phyloP scores from a whole-genome alignment of 1,140 invertebrate genomes.

The Berghia stephanieae region DNA sequence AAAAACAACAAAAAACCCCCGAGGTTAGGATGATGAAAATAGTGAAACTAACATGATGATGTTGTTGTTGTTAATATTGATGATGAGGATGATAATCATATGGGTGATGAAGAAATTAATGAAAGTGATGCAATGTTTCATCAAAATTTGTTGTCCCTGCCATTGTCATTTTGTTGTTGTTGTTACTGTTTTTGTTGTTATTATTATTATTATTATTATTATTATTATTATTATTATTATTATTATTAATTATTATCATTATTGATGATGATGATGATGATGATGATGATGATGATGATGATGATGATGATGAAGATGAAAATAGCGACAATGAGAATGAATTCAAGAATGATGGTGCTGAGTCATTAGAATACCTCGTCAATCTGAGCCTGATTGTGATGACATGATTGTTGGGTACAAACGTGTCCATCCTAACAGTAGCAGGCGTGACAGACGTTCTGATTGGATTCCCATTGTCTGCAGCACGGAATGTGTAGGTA shows the following conservation, averaged over 20 bases:
- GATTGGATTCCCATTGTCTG: constrained; percentile 37
- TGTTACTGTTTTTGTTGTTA: too few relatives aligned
- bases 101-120: too few relatives aligned
- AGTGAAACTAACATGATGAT: too few relatives aligned
- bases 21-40: too few relatives aligned
- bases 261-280: not conserved
- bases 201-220: too few relatives aligned
- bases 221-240: too few relatives aligned
- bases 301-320: not conserved
- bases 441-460: constrained; percentile 22
- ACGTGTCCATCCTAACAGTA: constrained; percentile 44
- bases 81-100: too few relatives aligned
- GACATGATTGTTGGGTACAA: constrained; percentile 36
- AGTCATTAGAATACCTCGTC: constrained; percentile 11
- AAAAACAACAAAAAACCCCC: too few relatives aligned
- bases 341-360: constrained; percentile 12
- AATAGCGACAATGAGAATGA: not conserved
- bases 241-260: constrained; percentile 11
- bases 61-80: too few relatives aligned
- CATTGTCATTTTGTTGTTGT: too few relatives aligned
- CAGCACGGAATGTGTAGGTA: constrained; percentile 32
- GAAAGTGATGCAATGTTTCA: too few relatives aligned
- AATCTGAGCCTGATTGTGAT: constrained; percentile 31
- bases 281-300: not conserved
- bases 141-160: too few relatives aligned